phyloP scores from a whole-genome alignment of 2,888 invertebrate genomes.

The Trilocha varians region DNA sequence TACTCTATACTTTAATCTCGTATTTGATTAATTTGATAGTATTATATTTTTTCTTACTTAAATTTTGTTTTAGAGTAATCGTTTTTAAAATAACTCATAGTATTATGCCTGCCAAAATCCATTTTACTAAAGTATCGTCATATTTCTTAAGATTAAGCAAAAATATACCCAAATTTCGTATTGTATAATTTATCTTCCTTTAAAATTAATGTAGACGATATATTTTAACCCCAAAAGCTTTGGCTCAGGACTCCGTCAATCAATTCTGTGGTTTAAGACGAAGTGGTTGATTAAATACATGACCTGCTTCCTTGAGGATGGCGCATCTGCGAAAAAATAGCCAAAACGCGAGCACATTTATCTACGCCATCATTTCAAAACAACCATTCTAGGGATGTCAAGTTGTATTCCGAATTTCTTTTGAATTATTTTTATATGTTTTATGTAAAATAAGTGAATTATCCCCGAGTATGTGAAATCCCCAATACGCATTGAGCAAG shows the following conservation, averaged over 20 bases:
- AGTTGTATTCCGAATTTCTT: background rate
- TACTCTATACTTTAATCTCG: too few relatives aligned
- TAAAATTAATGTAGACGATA: background rate
- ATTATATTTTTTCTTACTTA: too few relatives aligned
- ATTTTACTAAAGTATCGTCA: too few relatives aligned
- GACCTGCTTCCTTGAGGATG: constrained; percentile 1
- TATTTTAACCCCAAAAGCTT: background rate
- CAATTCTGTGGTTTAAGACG: background rate
- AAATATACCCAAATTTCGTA: background rate
- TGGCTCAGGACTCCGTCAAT: background rate
- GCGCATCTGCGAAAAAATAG: constrained; percentile 16
- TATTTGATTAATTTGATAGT: too few relatives aligned
- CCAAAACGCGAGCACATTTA: constrained; percentile 18
- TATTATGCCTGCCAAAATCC: too few relatives aligned
- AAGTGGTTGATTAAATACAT: constrained; percentile 7
- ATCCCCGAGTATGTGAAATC: too few relatives aligned
- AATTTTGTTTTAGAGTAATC: too few relatives aligned
- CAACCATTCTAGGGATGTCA: constrained; percentile 1
- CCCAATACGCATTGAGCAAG: too few relatives aligned
- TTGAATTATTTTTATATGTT: too few relatives aligned
- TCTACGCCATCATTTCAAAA: constrained; percentile 9
- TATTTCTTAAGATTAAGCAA: too few relatives aligned
- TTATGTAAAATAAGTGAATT: too few relatives aligned
- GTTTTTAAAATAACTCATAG: too few relatives aligned
- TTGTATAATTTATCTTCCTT: background rate